Conservation (phyloP, 2,113 vertebrate genomes). For the Pangasianodon hypophthalmus region DNA sequence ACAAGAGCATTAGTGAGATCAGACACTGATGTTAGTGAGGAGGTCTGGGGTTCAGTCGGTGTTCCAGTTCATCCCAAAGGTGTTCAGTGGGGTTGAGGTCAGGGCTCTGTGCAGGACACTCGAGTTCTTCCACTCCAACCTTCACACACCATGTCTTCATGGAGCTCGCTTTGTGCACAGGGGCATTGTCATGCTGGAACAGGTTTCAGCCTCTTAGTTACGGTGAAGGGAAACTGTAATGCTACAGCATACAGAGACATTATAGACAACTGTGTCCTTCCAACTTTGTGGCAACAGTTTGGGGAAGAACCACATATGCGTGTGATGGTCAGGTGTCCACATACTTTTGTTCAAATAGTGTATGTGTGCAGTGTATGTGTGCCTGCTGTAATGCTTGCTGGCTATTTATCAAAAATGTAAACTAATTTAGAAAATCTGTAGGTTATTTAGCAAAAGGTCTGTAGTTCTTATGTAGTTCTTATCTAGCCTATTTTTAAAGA, state of each 20-base stretch:
- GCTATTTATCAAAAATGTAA: background rate
- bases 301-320: background rate
- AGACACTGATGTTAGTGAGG: background rate
- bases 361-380: background rate
- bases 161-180: background rate
- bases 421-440: background rate
- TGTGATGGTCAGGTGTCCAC: background rate
- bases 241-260: background rate
- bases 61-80: too few relatives aligned
- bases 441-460: background rate
- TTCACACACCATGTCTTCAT: background rate
- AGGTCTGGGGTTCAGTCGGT: too few relatives aligned
- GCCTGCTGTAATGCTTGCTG: background rate
- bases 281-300: background rate
- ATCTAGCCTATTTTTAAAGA: background rate
- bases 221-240: background rate
- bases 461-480: too few relatives aligned
- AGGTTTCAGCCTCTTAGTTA: background rate
- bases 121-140: background rate
- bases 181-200: background rate
- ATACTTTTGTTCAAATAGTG: background rate
- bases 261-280: background rate
- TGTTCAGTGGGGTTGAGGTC: background rate
- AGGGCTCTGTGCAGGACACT: background rate
- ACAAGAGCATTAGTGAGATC: background rate